Base-by-base conservation (phyloP, 2,888 invertebrate genomes). In the Esperia sulphurella region DNA sequence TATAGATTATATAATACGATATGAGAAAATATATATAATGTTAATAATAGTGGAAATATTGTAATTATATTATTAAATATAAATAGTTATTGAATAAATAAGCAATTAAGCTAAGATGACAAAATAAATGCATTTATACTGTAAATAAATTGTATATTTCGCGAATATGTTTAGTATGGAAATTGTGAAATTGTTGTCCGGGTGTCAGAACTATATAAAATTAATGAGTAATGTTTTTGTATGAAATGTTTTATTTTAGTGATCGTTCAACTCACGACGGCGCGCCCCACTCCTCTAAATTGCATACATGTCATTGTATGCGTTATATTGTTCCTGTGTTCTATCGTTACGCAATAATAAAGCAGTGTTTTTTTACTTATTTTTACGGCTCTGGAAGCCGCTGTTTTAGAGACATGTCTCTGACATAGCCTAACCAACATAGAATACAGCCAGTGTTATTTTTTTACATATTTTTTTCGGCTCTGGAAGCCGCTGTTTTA, bases 51-150 rank as follows among this genome's bases (percentile, higher is more conserved):
- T 6, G 7, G 14, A 39, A 39, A 39, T 39, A 39, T 39, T 39
- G 41, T 28, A 46, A 48, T 42, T 51, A 30, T 37, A 42, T 51
- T 35, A 39, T 47, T 42, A 44, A 30, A 39, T 7, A 45, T 45
- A 14, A 14, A 39, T 46, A 45, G 43, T 13, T 35, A 41, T 33
- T 21, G 28, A 41, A 46, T 45, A 38, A 39, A 33, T 45, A 46
- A 45, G 44, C 28, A 43, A 8, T 39, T 8, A 30, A 33, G 45
- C 14, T 29, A 47, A 51, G 40, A 46, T 42, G 37, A 39, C 46
- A 51, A 48, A 51, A 39, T 13, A 10, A 43, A 56, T 52, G 56
- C 53, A 56, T 58, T 54, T 58, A 56, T 52, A 21, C n/a, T 35
- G 51, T 58, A 42, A 50, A 49, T 45, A 49, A 39, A 14, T 41